Evolutionary conservation across 1,140 invertebrate species (phyloP).

Genomic region (Tyrophagus putrescentiae): DNA sequence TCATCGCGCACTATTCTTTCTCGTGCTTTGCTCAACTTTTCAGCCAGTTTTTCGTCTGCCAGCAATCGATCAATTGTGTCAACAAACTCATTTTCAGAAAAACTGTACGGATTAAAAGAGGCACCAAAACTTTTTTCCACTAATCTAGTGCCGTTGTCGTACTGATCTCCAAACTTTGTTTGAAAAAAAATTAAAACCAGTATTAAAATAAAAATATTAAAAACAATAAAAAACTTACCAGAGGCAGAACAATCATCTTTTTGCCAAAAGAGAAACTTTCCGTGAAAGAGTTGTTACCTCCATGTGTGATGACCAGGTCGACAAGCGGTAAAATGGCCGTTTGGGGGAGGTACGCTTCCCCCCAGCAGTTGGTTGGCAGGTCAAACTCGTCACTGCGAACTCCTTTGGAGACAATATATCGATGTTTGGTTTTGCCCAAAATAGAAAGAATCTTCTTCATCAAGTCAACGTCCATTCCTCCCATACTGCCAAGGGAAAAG

Average conservation of each 20-base stretch:
- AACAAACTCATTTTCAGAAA: not conserved
- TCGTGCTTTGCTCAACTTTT: not conserved
- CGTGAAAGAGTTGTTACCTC: too few relatives aligned
- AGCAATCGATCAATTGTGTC: not conserved
- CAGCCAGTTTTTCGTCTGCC: not conserved
- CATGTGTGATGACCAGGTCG: too few relatives aligned
- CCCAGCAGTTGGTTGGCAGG: constrained; percentile 20
- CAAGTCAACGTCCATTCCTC: constrained; percentile 25
- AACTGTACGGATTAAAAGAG: not conserved
- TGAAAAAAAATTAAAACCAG: too few relatives aligned
- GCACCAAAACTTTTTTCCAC: not conserved
- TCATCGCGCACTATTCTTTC: not conserved
- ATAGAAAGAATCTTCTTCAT: constrained; percentile 9
- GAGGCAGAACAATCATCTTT: too few relatives aligned
- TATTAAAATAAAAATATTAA: too few relatives aligned
- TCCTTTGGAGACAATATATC: constrained; percentile 22
- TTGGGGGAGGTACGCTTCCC: constrained; percentile 14
- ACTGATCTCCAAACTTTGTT: constrained; percentile 4
- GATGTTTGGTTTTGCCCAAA: constrained; percentile 16
- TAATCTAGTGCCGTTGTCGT: constrained; percentile 8
- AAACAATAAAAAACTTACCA: too few relatives aligned
- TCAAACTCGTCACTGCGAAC: not conserved
- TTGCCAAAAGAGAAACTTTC: not conserved
- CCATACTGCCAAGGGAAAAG: constrained; percentile 8
- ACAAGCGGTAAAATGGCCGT: constrained; percentile 9